Evolutionary conservation across 2,888 invertebrate species (phyloP).

Genomic region (Aphelenchoides bicaudatus): DNA sequence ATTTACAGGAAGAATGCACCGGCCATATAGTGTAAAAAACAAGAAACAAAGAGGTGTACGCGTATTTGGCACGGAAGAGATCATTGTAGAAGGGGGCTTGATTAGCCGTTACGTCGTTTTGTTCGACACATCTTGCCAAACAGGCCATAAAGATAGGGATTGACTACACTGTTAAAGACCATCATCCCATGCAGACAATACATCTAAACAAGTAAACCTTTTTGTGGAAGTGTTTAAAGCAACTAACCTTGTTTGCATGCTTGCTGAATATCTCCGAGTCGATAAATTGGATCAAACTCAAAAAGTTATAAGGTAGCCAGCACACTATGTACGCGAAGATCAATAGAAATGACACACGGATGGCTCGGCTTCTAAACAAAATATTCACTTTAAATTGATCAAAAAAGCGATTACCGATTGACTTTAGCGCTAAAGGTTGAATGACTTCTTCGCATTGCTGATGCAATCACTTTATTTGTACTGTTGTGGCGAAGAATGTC

Average conservation of each 20-base stretch:
- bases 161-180: conserved; percentile 58
- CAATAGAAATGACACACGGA: conserved; percentile 52
- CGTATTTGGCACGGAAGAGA: neutral
- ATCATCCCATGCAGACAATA: conserved; percentile 56
- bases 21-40: neutral
- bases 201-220: conserved; percentile 32
- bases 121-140: conserved; percentile 36
- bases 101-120: too few species aligned
- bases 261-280: conserved; percentile 43
- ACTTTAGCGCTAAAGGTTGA: conserved; percentile 39
- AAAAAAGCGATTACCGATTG: conserved; percentile 32
- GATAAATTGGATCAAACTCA: conserved; percentile 48
- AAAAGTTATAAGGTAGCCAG: conserved; percentile 59
- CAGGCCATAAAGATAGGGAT: conserved; percentile 55
- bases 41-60: neutral
- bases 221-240: neutral
- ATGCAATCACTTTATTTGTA: conserved; percentile 14
- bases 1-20: neutral
- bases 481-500: conserved; percentile 18
- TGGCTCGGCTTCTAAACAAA: conserved; percentile 49
- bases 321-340: conserved; percentile 57
- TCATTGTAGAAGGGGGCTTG: too few species aligned
- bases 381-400: conserved; percentile 15
- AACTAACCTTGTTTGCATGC: conserved; percentile 34
- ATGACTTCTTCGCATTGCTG: conserved; percentile 30